Conservation (phyloP, 2,888 invertebrate species). For the Anorthoa munda region DNA sequence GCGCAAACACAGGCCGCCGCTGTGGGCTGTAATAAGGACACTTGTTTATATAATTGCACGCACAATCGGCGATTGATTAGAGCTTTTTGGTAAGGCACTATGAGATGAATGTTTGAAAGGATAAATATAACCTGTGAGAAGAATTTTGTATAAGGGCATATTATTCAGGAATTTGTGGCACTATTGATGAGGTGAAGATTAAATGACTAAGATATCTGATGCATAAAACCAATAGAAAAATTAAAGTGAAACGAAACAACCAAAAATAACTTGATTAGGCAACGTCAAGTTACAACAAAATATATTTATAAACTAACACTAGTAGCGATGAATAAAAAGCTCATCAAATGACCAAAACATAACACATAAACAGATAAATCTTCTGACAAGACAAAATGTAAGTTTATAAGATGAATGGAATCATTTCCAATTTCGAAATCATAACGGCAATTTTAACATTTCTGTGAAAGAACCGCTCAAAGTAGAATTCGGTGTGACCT, state of each 20-base stretch:
- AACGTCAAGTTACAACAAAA: neutral
- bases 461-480: slow-evolving; percentile 68
- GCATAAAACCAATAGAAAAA: neutral
- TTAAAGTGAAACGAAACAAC: neutral
- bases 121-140: neutral
- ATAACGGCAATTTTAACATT: slow-evolving; percentile 48
- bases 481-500: slow-evolving; percentile 73
- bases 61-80: slow-evolving; percentile 61
- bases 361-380: slow-evolving; percentile 10
- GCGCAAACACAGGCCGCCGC: slow-evolving; percentile 59
- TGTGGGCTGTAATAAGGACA: slow-evolving; percentile 66
- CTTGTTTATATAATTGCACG: slow-evolving; percentile 61
- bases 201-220: neutral
- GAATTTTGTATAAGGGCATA: neutral
- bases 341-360: slow-evolving; percentile 16
- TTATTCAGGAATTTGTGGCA: neutral
- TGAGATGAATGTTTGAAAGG: slow-evolving; percentile 12
- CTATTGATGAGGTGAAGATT: neutral
- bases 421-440: slow-evolving; percentile 44
- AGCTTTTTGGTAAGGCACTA: slow-evolving; percentile 9
- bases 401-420: slow-evolving; percentile 49
- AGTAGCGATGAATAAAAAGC: neutral
- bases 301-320: neutral
- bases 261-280: too few species aligned
- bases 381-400: slow-evolving; percentile 6